Evolutionary conservation across 2,113 vertebrate genomes (phyloP).

Genomic region (Etia nguti): DNA sequence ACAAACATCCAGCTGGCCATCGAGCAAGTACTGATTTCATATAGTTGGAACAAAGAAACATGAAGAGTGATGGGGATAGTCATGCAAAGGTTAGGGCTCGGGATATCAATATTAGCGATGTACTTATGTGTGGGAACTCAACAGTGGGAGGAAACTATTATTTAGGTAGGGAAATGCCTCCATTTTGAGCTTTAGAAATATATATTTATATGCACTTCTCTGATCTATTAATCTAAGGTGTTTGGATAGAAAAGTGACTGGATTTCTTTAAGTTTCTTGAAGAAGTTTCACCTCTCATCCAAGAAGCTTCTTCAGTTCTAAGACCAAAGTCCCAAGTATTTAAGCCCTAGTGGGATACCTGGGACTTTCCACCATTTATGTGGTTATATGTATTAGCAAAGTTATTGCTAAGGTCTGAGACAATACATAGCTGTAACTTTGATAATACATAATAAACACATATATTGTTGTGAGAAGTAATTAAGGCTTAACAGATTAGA

Average conservation of each 20-base stretch:
- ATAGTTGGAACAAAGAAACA: neutral
- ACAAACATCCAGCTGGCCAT: neutral
- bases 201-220: neutral
- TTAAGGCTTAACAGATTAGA: neutral
- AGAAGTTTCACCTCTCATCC: neutral
- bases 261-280: neutral
- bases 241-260: neutral
- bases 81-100: neutral
- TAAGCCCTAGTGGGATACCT: neutral
- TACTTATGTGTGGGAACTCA: neutral
- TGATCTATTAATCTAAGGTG: neutral
- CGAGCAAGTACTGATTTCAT: neutral
- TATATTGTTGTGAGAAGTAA: neutral
- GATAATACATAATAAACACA: neutral
- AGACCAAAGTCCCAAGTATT: neutral
- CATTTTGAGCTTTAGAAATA: neutral
- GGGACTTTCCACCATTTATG: fast-evolving
- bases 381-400: neutral
- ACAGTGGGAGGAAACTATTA: neutral
- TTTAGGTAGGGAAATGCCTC: neutral
- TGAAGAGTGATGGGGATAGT: neutral
- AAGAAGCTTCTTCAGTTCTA: neutral
- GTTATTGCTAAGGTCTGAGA: neutral
- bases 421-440: neutral
- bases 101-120: neutral